Evolutionary conservation across 2,888 invertebrate species (phyloP).

Genomic region (Tiliacea aurago): DNA sequence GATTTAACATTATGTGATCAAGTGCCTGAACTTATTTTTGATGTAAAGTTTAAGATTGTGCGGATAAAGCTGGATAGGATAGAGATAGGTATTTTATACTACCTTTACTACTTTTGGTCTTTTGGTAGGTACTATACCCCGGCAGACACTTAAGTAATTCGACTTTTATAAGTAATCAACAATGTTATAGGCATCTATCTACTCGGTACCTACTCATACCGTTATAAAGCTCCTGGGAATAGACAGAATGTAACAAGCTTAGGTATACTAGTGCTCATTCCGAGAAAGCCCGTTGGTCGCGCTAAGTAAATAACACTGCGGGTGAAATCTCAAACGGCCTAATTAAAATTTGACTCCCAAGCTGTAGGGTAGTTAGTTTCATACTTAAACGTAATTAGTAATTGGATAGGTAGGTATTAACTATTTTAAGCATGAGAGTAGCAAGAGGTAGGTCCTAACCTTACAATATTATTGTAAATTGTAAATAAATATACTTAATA

Average conservation of each 20-base stretch:
- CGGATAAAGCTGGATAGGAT: neutral
- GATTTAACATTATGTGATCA: conserved; percentile 20
- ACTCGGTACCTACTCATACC: neutral
- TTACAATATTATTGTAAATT: neutral
- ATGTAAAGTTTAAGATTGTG: conserved; percentile 16
- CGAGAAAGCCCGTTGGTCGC: conserved; percentile 11
- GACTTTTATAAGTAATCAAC: neutral
- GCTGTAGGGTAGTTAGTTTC: conserved; percentile 12
- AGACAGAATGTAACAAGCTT: conserved; percentile 10
- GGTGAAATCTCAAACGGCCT: conserved; percentile 27
- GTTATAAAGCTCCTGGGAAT: conserved; percentile 23
- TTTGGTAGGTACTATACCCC: neutral
- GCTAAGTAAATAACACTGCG: conserved; percentile 23
- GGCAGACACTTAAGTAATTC: neutral
- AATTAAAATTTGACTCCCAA: conserved; percentile 25
- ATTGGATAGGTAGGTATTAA: conserved; percentile 2
- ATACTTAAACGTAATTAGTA: conserved; percentile 20
- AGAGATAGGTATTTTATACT: neutral
- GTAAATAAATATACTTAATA: too few relatives aligned
- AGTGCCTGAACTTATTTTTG: conserved; percentile 17
- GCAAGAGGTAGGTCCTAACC: neutral
- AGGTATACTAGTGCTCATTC: conserved; percentile 19
- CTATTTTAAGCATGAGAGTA: neutral
- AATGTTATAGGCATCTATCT: neutral
- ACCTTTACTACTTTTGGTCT: neutral